Evolutionary conservation across 2,113 vertebrate genomes (phyloP).

Genomic region (Brachyhypopomus gauderio): DNA sequence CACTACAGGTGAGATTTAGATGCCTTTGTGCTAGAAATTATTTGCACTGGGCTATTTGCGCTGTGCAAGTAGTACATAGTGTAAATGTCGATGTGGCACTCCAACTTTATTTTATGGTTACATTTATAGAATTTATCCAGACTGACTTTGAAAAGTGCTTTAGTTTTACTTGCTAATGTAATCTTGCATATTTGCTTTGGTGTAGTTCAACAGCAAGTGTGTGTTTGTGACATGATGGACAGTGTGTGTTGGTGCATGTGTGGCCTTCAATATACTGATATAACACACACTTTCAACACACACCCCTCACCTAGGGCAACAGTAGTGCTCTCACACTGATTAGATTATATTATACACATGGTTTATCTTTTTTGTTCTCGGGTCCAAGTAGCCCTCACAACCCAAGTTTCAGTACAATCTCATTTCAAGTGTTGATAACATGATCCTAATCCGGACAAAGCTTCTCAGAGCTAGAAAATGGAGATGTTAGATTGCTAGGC

Average conservation of each 20-base stretch:
- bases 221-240: not conserved
- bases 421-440: not conserved
- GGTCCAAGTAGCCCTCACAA: too few species aligned
- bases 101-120: too few species aligned
- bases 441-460: not conserved
- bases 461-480: not conserved
- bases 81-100: too few species aligned
- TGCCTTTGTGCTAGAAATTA: too few species aligned
- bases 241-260: not conserved
- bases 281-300: constrained; percentile 39
- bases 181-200: too few species aligned
- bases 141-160: too few species aligned
- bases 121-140: too few species aligned
- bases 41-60: too few species aligned
- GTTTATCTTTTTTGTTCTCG: constrained; percentile 21
- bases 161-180: too few species aligned
- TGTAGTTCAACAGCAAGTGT: not conserved
- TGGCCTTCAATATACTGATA: constrained; percentile 56
- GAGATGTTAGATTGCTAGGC: not conserved
- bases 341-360: constrained; percentile 65
- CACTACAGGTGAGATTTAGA: not conserved
- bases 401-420: not conserved
- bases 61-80: too few species aligned
- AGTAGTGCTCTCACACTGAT: constrained; percentile 50
- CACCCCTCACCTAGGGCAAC: constrained; percentile 46